Conservation (phyloP, 1,140 invertebrate species). For the Drosophila malerkotliana region DNA sequence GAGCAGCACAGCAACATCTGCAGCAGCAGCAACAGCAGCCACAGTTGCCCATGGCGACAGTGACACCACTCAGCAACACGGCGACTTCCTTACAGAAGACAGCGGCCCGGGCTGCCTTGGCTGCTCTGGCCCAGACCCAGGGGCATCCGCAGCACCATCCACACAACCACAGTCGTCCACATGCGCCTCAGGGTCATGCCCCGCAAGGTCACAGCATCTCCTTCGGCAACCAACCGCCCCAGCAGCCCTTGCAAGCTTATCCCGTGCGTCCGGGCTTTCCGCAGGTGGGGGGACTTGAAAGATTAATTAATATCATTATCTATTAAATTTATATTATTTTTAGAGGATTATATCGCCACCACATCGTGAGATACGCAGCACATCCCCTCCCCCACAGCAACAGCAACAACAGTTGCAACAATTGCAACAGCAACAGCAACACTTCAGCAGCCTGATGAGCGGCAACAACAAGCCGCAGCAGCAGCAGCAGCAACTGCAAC, state of each 20-base stretch:
- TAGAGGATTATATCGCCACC: slow-evolving; percentile 79
- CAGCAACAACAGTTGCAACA: slow-evolving; percentile 56
- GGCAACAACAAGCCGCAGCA: slow-evolving; percentile 37
- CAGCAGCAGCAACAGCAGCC: slow-evolving; percentile 24
- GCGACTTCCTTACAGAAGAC: slow-evolving; percentile 60
- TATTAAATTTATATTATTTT: background rate
- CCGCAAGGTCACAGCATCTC: background rate
- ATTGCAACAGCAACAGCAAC: slow-evolving; percentile 33
- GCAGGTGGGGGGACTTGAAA: slow-evolving; percentile 81
- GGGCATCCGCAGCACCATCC: slow-evolving; percentile 38
- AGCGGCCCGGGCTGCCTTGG: slow-evolving; percentile 51
- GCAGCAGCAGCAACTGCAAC: slow-evolving; percentile 14
- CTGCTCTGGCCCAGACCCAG: slow-evolving; percentile 52
- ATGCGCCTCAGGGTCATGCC: slow-evolving; percentile 9
- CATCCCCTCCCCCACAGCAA: slow-evolving; percentile 50
- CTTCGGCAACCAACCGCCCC: slow-evolving; percentile 51
- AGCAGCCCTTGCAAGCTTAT: slow-evolving; percentile 83
- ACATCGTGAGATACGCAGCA: slow-evolving; percentile 60
- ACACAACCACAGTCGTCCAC: slow-evolving; percentile 12
- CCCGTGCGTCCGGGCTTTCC: slow-evolving; percentile 90
- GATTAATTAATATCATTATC: background rate
- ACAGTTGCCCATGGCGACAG: slow-evolving; percentile 85
- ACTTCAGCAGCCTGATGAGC: slow-evolving; percentile 16
- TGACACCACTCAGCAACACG: slow-evolving; percentile 39
- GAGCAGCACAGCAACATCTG: slow-evolving; percentile 25